Evolutionary conservation across 2,888 invertebrate species (phyloP), one percentile per base, ranked within the genome.

Genomic region (Microplitis manilae): DNA sequence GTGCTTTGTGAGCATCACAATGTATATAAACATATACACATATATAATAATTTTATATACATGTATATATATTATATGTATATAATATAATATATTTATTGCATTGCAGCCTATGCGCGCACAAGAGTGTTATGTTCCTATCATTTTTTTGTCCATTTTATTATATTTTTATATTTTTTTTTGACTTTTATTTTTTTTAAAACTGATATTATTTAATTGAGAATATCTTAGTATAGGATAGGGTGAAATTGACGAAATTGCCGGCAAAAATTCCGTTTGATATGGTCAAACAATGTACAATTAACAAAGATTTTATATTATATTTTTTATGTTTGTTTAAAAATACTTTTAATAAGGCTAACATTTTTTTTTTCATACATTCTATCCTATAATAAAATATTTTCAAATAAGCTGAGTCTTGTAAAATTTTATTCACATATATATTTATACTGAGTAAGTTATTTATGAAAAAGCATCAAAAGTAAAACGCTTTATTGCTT

Each of bases 1-100:
- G 87, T 88, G 88, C 88, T 81, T 90, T 86, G 88, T 87, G 88
- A 89, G 88, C 88, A 89, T 89, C 88, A 87, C 89, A 88, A 87
- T 89, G 85, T 86, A 82, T 82, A 81, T 81, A 81, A 85, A 83
- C 87, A 77, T 80, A 80, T 64, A 78, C 68, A 83, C 87, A 77
- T 80, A 80, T 64, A 78, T 73, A 78, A 78, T 75, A 75, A 68
- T 65, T 15, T 61, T 68, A 81, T 77, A 74, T 73, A 75, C 41
- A 73, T 75, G 39, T 75, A 73, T 74, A 76, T 71, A 79, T 61
- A 50, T 73, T 50, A 74, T 79, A 69, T 79, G 71, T 68, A 76
- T 75, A 77, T 80, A 73, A 20, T 78, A 75, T 50, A 79, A 77
- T 76, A 50, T 78, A 83, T 85, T 88, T 88, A 88, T 88, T 89